Evolutionary conservation across 2,888 invertebrate genomes (phyloP).

Genomic region (Halictus ligatus): DNA sequence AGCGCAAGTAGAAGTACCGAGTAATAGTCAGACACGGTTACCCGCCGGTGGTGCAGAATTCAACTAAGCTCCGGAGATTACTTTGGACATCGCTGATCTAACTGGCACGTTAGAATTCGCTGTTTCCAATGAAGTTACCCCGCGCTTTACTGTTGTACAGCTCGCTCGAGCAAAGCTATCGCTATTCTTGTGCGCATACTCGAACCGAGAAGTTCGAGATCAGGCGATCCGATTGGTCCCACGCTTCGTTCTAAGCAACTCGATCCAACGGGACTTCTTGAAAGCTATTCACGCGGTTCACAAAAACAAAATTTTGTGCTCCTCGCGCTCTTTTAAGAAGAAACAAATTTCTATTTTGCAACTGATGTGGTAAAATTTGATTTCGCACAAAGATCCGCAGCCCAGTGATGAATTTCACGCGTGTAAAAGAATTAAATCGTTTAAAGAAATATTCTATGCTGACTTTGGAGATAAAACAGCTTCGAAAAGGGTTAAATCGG

Average conservation of each 20-base stretch:
- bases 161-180: not conserved
- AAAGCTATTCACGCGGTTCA: not conserved
- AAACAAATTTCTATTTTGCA: no score
- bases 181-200: not conserved
- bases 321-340: no score
- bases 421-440: no score
- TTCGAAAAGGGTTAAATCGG: not conserved
- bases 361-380: not conserved
- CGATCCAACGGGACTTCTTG: not conserved
- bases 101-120: not conserved
- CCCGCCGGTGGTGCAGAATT: not conserved
- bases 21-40: not conserved
- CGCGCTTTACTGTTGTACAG: not conserved
- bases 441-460: no score
- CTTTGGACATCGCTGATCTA: not conserved
- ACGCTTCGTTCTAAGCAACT: not conserved
- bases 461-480: no score
- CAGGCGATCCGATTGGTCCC: not conserved
- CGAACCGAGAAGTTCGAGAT: not conserved
- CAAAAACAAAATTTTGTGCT: not conserved
- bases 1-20: not conserved
- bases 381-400: not conserved
- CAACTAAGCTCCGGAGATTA: constrained; percentile 8
- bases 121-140: not conserved
- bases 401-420: no score